Evolutionary conservation across 1,140 invertebrate species (phyloP), one percentile per base, ranked within the genome.

Genomic region (Drosophila sulfurigaster): DNA sequence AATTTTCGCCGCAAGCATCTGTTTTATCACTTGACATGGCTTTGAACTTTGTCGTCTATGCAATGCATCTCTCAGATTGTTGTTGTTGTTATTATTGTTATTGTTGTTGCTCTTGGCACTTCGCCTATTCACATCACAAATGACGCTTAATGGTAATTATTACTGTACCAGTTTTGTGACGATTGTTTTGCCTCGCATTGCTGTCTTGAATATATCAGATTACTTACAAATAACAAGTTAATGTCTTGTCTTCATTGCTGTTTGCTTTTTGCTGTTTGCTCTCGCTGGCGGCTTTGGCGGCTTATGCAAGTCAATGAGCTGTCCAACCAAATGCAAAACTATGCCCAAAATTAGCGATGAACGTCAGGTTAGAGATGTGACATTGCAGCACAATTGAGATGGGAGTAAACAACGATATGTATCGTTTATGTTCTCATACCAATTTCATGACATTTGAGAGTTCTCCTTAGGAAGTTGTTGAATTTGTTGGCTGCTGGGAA

Each of bases 141-240:
- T 68, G 80, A 57, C 64, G 60, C 64, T 82, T 79, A 74, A 86
- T 87, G 79, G 83, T 72, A 79, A 87, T 82, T 82, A 87, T 73
- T 79, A 86, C 72, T 86, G 82, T 86, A 82, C 82, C 82, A 87
- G 82, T 82, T 87, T 79, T 56, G 8, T 41, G 38, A 0, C 11
- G 8, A 5, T 11, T 49, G 58, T 46, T 59, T 49, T 49, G 38
- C 65, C 35, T 38, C 60, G 41, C 60, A 52, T 25, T 74, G 41
- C 7, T 13, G n/a, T 78, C 38, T 78, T 82, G 52, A 63, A 79
- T 66, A 69, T 79, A 73, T 49, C 81, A 77, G 73, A 80, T 83
- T 62, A 46, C 45, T 15, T 25, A 63, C 49, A 58, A 43, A 58
- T 35, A 70, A 46, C 76, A 70, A 85, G 68, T 77, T 63, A 74